These are phyloP conservation scores for Schizopygopsis pylzovi DNA, from an alignment of 2,797 vertebrate genomes.

Conservation along the genomic window DNA sequence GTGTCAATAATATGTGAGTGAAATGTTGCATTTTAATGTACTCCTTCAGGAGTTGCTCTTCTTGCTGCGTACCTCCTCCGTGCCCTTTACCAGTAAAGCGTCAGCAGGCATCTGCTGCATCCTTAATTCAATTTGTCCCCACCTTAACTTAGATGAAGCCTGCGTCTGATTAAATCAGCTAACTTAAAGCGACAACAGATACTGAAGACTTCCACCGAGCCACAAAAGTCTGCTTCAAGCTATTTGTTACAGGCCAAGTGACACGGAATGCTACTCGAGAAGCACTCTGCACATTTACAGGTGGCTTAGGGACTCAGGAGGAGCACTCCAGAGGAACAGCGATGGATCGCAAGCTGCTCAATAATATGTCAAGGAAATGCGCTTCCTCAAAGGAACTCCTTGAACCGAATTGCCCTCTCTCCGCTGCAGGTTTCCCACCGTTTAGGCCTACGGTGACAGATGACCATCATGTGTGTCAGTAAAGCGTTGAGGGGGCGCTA, in stretches of 20 bases:
- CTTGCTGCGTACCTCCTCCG: neutral
- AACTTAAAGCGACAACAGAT: constrained; percentile 58
- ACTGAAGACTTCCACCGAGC: constrained; percentile 53
- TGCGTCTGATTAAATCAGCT: constrained; percentile 44
- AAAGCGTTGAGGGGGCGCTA: no score
- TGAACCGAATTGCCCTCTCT: no score
- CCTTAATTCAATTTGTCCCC: constrained; percentile 3
- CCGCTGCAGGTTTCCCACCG: no score
- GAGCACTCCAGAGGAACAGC: no score
- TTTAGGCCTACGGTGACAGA: no score
- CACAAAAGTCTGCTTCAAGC: constrained; percentile 55
- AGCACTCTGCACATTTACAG: no score
- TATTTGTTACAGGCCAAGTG: constrained; percentile 61
- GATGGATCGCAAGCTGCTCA: no score
- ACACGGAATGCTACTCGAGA: constrained; percentile 47
- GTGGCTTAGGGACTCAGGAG: no score
- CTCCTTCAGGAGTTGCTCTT: neutral
- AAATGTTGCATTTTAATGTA: no score
- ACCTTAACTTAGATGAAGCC: constrained; percentile 56
- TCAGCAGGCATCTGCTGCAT: constrained; percentile 45
- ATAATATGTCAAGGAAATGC: no score
- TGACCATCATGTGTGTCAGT: no score
- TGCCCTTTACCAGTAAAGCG: constrained; percentile 30
- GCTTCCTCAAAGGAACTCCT: no score
- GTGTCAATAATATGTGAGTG: constrained; percentile 1